Evolutionary conservation across 2,113 vertebrate genomes (phyloP).

Genomic region (Epinephelus cyanopodus): DNA sequence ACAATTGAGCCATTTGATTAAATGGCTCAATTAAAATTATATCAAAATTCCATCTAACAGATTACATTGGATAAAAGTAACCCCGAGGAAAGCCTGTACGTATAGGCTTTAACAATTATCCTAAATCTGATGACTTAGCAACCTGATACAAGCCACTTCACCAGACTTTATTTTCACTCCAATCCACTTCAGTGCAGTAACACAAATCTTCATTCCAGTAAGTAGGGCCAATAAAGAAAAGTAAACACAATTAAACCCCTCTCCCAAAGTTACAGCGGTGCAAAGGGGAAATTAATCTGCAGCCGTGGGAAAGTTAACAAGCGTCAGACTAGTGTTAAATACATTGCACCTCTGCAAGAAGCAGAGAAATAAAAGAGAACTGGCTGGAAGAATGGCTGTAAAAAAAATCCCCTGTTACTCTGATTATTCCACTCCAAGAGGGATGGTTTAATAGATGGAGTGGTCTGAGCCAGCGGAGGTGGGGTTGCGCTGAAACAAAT

Average conservation of each 20-base stretch:
- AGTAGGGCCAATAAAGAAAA: conserved; percentile 53
- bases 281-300: conserved; percentile 30
- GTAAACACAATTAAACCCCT: conserved; percentile 37
- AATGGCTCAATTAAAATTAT: neutral
- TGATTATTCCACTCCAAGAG: too few species aligned
- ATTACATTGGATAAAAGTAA: neutral
- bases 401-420: neutral
- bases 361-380: conserved; percentile 1
- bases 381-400: neutral
- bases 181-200: conserved; percentile 18
- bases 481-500: neutral
- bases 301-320: conserved; percentile 43
- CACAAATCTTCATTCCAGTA: conserved; percentile 34
- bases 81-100: neutral
- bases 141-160: neutral
- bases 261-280: conserved; percentile 2
- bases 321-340: conserved; percentile 28
- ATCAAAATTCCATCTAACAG: conserved; percentile 4
- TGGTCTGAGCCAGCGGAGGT: neutral
- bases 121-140: conserved; percentile 16
- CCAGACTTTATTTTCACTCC: conserved; percentile 12
- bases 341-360: conserved; percentile 7
- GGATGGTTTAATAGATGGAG: too few species aligned
- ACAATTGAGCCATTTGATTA: neutral
- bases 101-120: neutral